Base-by-base conservation (phyloP, 2,113 vertebrate species). In the Podarcis cretensis region DNA sequence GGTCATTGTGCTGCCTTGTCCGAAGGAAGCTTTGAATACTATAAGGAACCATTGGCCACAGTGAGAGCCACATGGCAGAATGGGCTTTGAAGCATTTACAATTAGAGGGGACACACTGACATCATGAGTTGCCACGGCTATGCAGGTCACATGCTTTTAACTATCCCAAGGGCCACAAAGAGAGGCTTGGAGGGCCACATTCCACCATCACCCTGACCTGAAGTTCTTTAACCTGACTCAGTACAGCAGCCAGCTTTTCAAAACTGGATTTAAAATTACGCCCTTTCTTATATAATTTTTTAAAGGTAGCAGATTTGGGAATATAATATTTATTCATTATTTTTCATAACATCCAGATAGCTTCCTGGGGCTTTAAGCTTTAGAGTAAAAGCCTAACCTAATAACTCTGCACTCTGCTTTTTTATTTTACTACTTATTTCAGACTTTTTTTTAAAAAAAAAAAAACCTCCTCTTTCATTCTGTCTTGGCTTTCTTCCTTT, bases 401-500 rank as follows among this genome's bases (percentile, higher is more conserved):
- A 37, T 59, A 80, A 43, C 66, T 89, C 14, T 12, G 18, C 18
- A n/a, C 4, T 84, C 20, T 73, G 37, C 65, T 81, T 65, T 87
- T 54, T 54, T 54, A 54, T 88, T 77, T 66, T 57, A 54, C 75
- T 84, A 37, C 65, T 90, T 88, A 65, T 86, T 73, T 83, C 74
- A 81, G 43, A 16, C 16, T 12, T 75, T 82, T 73, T 65, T 89
- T 68, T 35, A 35, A 48, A 54, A 54, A 54, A 54, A 54, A 48
- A 48, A 48, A 2, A 2, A 1, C 7, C 32, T 85, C 87, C 69
- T 90, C 87, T 92, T 89, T 89, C 87, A 86, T 89, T 94, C 84
- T 90, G 92, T 94, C 89, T 94, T 90, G 90, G 87, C 92, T 91
- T 91, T 93, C 94, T 91, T 92, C 86, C 88, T 91, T 93, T 80